Base-by-base conservation (phyloP, 1,140 invertebrate genomes). In the Daktulosphaira vitifoliae region DNA sequence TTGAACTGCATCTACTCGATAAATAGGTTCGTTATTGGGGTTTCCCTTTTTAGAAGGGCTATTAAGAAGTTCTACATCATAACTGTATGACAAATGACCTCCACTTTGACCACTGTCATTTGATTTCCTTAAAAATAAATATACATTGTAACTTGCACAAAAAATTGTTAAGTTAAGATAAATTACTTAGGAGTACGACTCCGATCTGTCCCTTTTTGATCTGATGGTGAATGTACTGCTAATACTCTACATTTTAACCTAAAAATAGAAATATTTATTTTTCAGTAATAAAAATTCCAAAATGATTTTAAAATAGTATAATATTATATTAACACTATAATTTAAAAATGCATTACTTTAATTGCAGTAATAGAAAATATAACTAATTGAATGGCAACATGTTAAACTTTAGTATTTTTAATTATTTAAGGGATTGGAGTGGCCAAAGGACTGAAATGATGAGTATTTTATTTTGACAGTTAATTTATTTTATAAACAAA, bases 211-310 rank as follows among this genome's bases (percentile, higher is more conserved):
- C 65, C 20, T 37, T 68, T 64, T 25, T 68, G 49, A 9, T 69
- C 73, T 16, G 76, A 73, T 7, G 78, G 78, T n/a, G 71, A 62
- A 56, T 78, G 76, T 1, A 79, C 73, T 50, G 83, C 82, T 13
- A 87, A 73, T 52, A 88, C 79, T 69, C 85, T 83, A 64, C 79
- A 85, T 69, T 84, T 79, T 70, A 86, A 84, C 68, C 86, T 79
- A 72, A 82, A 77, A 73, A 49, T n/a, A n/a, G n/a, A n/a, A n/a
- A n/a, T n/a, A n/a, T n/a, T n/a, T n/a, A n/a, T n/a, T n/a, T n/a
- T n/a, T n/a, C n/a, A n/a, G n/a, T n/a, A n/a, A n/a, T n/a, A n/a
- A n/a, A n/a, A n/a, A n/a, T n/a, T n/a, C n/a, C n/a, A n/a, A n/a
- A n/a, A n/a, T n/a, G n/a, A n/a, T n/a, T n/a, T n/a, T n/a, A n/a